Percentiles rank a stretch among this genome's conserved stretches.
Conservation (phyloP, 2,888 invertebrate species). For the Bombylius major region DNA sequence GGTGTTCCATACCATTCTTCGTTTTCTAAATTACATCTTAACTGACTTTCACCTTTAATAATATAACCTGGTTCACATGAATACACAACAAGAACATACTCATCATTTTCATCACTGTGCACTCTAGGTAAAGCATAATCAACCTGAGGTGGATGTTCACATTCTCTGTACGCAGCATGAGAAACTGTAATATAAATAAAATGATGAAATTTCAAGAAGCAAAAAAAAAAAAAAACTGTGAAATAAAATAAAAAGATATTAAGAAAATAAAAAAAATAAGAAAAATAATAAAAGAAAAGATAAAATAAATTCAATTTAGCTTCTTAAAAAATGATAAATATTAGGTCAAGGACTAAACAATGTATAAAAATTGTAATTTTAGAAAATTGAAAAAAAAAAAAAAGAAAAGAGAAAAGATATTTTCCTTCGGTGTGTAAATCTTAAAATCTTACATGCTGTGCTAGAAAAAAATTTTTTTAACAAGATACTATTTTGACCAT, state of each 20-base stretch:
- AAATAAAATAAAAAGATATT: too few species aligned
- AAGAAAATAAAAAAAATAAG: background rate
- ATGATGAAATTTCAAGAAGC: background rate
- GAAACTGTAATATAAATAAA: background rate
- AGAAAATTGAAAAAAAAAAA: too few species aligned
- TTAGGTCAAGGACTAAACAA: too few species aligned
- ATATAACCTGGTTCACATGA: slow-evolving; percentile 27
- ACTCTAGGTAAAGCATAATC: slow-evolving; percentile 23
- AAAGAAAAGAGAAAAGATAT: too few species aligned
- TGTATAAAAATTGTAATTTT: too few species aligned
- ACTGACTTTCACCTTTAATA: slow-evolving; percentile 23
- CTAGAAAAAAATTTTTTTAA: too few species aligned
- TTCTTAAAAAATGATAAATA: too few species aligned
- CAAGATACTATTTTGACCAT: too few species aligned
- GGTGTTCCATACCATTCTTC: slow-evolving; percentile 31
- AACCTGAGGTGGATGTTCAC: slow-evolving; percentile 28
- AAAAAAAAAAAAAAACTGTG: background rate
- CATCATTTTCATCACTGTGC: slow-evolving; percentile 19
- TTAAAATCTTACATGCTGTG: too few species aligned
- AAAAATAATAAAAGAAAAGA: too few species aligned
- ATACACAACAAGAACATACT: slow-evolving; percentile 30
- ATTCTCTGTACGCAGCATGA: slow-evolving; percentile 24
- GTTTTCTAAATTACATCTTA: slow-evolving; percentile 28
- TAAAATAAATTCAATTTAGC: too few species aligned
- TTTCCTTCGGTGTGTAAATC: too few species aligned